Conservation (phyloP, 2,888 invertebrate genomes). For the Lasioglossum vierecki region DNA sequence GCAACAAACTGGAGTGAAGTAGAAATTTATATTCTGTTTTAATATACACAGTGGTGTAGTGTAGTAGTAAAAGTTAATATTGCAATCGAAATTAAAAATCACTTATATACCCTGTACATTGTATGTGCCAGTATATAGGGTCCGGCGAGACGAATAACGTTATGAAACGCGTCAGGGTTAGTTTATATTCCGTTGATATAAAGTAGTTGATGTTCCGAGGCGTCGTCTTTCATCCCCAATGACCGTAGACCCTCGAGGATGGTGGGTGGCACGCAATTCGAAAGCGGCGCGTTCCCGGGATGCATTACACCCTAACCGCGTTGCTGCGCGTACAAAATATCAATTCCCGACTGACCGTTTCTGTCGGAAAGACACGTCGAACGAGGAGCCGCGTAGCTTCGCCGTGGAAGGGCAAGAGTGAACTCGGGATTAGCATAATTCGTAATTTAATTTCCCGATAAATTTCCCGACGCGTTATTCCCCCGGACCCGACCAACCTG, state of each 20-base stretch:
- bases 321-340: neutral
- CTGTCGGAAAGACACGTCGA: neutral
- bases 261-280: conserved; percentile 41
- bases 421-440: conserved; percentile 77
- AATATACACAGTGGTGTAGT: no score
- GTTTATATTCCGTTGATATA: no score
- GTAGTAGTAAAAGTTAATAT: no score
- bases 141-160: no score
- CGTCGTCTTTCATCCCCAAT: conserved; percentile 32
- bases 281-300: neutral
- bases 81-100: no score
- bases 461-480: conserved; percentile 72
- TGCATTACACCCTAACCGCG: conserved; percentile 17
- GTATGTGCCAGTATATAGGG: no score
- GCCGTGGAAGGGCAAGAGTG: neutral
- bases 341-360: conserved; percentile 33
- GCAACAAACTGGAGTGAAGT: no score
- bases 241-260: neutral
- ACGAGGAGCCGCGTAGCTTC: conserved; percentile 2
- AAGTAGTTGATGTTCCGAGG: neutral
- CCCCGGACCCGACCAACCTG: conserved; percentile 53
- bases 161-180: no score
- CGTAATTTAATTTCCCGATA: conserved; percentile 82
- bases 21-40: no score
- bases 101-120: no score